Evolutionary conservation across 2,888 invertebrate genomes (phyloP).

Genomic region (Dryocosmus kuriphilus): DNA sequence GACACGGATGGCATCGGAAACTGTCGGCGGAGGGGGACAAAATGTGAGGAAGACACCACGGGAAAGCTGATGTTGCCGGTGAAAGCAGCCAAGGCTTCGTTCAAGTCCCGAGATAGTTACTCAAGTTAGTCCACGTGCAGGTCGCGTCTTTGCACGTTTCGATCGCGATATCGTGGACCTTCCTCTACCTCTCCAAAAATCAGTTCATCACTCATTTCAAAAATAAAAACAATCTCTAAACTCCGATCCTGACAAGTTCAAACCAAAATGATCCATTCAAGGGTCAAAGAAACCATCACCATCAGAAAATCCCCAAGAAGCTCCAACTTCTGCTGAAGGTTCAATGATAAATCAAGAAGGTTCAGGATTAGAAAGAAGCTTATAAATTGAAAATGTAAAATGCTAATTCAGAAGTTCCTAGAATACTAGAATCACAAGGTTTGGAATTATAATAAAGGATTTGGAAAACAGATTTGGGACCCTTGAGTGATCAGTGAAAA

Average conservation of each 20-base stretch:
- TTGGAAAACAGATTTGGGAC: constrained; percentile 3
- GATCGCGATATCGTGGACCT: constrained; percentile 35
- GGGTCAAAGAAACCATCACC: neutral
- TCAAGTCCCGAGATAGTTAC: constrained; percentile 59
- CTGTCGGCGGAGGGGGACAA: constrained; percentile 56
- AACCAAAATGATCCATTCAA: neutral
- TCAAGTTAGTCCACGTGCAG: constrained; percentile 65
- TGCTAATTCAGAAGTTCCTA: neutral
- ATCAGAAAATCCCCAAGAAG: neutral
- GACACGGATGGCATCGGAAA: constrained; percentile 53
- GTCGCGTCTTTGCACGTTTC: constrained; percentile 48
- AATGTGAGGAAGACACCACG: constrained; percentile 57
- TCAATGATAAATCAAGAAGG: neutral
- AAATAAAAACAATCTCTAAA: neutral
- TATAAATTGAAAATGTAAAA: neutral
- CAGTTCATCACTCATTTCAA: neutral
- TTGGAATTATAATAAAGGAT: neutral
- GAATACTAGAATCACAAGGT: neutral
- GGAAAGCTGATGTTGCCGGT: constrained; percentile 73
- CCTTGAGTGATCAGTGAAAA: constrained; percentile 1
- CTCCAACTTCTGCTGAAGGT: neutral
- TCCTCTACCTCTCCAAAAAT: neutral
- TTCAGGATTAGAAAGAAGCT: neutral
- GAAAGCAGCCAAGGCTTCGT: constrained; percentile 71
- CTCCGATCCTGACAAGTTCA: neutral